Base-by-base conservation (phyloP, 2,797 vertebrate species). In the Cottoperca gobio region DNA sequence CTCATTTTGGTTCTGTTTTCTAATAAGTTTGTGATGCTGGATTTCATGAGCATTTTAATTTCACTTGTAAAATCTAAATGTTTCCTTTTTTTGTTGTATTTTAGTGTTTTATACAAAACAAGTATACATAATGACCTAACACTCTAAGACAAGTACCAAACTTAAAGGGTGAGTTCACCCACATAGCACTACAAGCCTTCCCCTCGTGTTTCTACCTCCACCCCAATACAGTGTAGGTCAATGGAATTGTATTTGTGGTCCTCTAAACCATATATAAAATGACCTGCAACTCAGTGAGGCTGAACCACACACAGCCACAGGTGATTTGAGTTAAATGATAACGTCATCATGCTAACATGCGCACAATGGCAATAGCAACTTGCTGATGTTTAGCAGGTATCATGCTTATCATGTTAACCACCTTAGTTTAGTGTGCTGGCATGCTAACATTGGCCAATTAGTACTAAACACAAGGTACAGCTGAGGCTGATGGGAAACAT, bases 1-100 rank as follows among this genome's bases (percentile, higher is more conserved):
- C 46, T 67, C 16, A 45, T 50, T 50, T 62, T 61, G 43, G 7
- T 26, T 68, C n/a, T 61, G 6, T 42, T 61, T 17, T 43, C 17
- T 42, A 42, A 11, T 70, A n/a, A 2, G 3, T 43, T 60, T 72
- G 16, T 53, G 54, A 54, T 53, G 21, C n/a, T 69, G 23, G 19
- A 31, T 77, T 58, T 77, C 26, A 9, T 28, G 11, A 60, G 28
- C 61, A 60, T n/a, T n/a, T n/a, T 28, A 24, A 21, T 48, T 63
- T 63, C 1, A 54, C 3, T 19, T 45, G 12, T 35, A 33, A 23
- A 70, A 35, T 28, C 8, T 6, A 19, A 26, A n/a, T 17, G 12
- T 49, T 43, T 19, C 50, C 14, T 49, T 12, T 40, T 42, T 16
- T 21, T 10, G 26, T 8, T 37, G 10, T 43, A 11, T 55, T 57